Evolutionary conservation across 2,113 vertebrate genomes (phyloP), one percentile per base, ranked within the genome.

Genomic region (Aegotheles bennettii): DNA sequence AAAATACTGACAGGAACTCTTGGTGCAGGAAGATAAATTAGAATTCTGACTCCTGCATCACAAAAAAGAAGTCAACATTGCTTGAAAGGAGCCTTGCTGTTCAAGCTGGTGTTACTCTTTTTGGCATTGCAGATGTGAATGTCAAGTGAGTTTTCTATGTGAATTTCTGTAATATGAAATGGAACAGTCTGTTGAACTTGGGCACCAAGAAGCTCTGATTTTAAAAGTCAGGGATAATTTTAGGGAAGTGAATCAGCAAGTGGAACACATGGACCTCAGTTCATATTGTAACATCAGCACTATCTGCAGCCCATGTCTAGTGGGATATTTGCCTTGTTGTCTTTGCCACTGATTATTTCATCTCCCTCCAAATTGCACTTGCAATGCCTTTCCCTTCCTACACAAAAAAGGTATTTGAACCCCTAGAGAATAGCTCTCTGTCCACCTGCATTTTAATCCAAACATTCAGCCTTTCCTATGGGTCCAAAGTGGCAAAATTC

Each of bases 1-100:
- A 86, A 86, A 86, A 84, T 89, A 40, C 77, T 89, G 83, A 87
- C 89, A 95, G 70, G 29, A 83, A 59, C 70, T 94, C 90, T 84
- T 56, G 45, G 69, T 75, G 26, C 7, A 0, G 67, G 51, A 78
- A 91, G 77, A 92, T 76, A 83, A 95, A 93, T 93, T 35, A 47
- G 51, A 91, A 20, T 60, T 80, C 82, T 94, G 77, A 90, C 23
- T 90, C 38, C 45, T 89, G 50, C 42, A 69, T 73, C 40, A 38
- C 47, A 85, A 63, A 93, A 89, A 75, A 68, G 50, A 83, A 92
- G 36, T 69, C 13, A 6, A 43, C 69, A 9, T 28, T 69, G 54
- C 28, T 89, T 84, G 86, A 87, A 92, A 87, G 65, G 26, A 73
- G 11, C 28, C 51, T 83, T 81, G 33, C 31, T 78, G 40, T 70